Conservation (phyloP, 1,140 invertebrate genomes). For the Proctacanthus coquilletti region DNA sequence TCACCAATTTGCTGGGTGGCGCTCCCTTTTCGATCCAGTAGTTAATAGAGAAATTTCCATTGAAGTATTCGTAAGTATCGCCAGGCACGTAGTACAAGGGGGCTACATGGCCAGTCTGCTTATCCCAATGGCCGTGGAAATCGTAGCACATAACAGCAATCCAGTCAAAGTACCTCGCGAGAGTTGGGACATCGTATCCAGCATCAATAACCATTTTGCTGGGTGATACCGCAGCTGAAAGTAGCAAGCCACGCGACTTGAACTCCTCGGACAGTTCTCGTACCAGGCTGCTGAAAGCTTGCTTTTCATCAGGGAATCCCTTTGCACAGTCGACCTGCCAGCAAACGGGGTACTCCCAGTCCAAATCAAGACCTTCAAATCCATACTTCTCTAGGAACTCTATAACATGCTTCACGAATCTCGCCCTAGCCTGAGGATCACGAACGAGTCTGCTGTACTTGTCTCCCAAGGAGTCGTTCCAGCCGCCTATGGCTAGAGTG, state of each 20-base stretch:
- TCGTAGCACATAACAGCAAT: slow-evolving; percentile 85
- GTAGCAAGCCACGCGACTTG: slow-evolving; percentile 46
- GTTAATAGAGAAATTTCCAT: slow-evolving; percentile 64
- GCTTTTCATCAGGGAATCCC: slow-evolving; percentile 58
- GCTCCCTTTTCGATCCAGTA: slow-evolving; percentile 69
- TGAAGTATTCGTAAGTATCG: slow-evolving; percentile 59
- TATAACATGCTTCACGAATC: slow-evolving; percentile 58
- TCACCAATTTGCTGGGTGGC: slow-evolving; percentile 52
- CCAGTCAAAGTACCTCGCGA: slow-evolving; percentile 63
- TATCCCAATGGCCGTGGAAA: slow-evolving; percentile 82
- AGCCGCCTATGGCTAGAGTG: slow-evolving; percentile 55
- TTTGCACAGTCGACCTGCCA: slow-evolving; percentile 65
- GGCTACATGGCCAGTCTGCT: slow-evolving; percentile 72
- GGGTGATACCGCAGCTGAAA: slow-evolving; percentile 72
- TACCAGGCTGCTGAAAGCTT: slow-evolving; percentile 52
- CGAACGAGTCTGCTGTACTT: slow-evolving; percentile 74
- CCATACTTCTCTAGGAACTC: slow-evolving; percentile 62
- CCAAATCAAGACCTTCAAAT: slow-evolving; percentile 75
- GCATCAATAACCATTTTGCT: slow-evolving; percentile 64
- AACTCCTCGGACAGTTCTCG: slow-evolving; percentile 56
- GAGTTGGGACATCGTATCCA: slow-evolving; percentile 59
- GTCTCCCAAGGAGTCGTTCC: slow-evolving; percentile 76
- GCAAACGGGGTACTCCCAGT: slow-evolving; percentile 70
- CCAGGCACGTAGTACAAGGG: slow-evolving; percentile 60
- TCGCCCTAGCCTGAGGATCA: slow-evolving; percentile 45